Conservation (phyloP, 2,888 invertebrate genomes). For the Ecliptopera silaceata region DNA sequence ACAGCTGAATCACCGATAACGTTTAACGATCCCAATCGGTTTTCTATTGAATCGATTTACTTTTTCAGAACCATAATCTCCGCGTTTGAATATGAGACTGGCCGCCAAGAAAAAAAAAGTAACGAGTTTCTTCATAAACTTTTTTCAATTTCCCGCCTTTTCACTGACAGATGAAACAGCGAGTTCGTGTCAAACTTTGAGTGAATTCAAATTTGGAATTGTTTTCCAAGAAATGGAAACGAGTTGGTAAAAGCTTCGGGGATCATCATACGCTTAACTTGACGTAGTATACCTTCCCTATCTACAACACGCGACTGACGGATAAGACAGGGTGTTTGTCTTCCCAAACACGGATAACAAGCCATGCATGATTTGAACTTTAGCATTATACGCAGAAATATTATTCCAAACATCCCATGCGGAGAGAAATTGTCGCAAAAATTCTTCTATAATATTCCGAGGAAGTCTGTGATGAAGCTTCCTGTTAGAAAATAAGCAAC, state of each 20-base stretch:
- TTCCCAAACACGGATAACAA: conserved; percentile 1
- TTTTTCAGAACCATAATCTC: conserved; percentile 33
- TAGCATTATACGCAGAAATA: conserved; percentile 18
- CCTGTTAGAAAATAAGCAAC: conserved; percentile 11
- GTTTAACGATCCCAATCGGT: conserved; percentile 39
- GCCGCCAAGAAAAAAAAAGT: conserved; percentile 2
- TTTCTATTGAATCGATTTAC: conserved; percentile 40
- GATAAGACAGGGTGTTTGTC: conserved; percentile 2
- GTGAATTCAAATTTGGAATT: background rate
- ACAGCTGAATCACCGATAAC: conserved; percentile 43
- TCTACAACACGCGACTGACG: background rate
- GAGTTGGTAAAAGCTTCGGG: conserved; percentile 1
- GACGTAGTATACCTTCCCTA: background rate
- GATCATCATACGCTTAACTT: background rate
- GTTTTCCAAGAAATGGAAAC: background rate
- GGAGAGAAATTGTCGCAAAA: conserved; percentile 7
- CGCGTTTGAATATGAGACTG: conserved; percentile 23
- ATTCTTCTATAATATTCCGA: conserved; percentile 3
- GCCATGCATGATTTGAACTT: conserved; percentile 14
- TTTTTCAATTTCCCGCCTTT: background rate
- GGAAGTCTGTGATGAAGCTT: conserved; percentile 8
- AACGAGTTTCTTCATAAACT: background rate
- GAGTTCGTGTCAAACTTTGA: background rate
- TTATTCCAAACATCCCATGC: conserved; percentile 7
- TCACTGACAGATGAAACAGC: background rate